phyloP scores from a whole-genome alignment of 2,113 vertebrate species.

The Physeter macrocephalus region DNA sequence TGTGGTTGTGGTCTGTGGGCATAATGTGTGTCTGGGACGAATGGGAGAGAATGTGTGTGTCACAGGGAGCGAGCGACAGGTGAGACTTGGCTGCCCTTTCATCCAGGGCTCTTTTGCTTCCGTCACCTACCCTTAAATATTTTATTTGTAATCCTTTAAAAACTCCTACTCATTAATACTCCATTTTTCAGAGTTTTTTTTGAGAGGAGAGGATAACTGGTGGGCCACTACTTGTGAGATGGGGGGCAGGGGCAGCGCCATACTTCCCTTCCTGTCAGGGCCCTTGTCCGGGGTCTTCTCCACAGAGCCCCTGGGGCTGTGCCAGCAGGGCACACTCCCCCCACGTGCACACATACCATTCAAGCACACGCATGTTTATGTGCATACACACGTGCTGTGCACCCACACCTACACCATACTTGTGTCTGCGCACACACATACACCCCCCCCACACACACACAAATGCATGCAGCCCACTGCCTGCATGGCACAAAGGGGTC shows the following conservation, averaged over 20 bases:
- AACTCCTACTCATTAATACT: background rate
- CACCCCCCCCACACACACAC: fast-evolving
- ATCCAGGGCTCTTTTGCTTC: background rate
- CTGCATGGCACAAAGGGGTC: background rate
- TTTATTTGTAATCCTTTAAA: conserved; percentile 1
- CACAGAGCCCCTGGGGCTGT: background rate
- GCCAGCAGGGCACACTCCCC: background rate
- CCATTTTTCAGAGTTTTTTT: background rate
- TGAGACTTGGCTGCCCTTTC: background rate
- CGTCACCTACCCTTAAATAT: background rate
- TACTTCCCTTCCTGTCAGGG: background rate
- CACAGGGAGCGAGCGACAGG: background rate
- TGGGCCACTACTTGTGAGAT: background rate
- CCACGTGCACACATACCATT: background rate
- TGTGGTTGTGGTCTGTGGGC: background rate
- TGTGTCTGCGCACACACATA: background rate
- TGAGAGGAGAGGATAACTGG: background rate
- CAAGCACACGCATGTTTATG: background rate
- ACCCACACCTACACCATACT: background rate
- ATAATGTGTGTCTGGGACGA: background rate
- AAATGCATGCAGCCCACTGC: background rate
- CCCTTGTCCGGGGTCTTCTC: background rate
- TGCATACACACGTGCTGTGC: no score
- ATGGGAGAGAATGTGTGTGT: background rate
- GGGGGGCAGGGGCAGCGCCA: background rate